phyloP scores from a whole-genome alignment of 1,140 invertebrate species.

The Acyrthosiphon pisum region DNA sequence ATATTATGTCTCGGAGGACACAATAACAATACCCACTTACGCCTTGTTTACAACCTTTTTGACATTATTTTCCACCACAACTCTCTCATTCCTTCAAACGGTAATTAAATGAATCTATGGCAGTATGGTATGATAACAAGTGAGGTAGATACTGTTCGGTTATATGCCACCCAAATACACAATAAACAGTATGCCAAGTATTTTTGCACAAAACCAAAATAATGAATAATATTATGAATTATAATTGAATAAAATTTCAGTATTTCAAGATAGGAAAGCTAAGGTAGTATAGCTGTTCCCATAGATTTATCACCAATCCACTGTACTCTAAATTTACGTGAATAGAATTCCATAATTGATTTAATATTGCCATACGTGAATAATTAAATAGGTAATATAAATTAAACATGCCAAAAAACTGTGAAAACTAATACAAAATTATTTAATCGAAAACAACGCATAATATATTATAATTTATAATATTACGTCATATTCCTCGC shows the following conservation, averaged over 20 bases:
- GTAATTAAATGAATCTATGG: background rate
- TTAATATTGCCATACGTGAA: background rate
- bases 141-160: background rate
- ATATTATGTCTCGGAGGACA: background rate
- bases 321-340: background rate
- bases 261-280: too few species aligned
- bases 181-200: background rate
- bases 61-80: slow-evolving; percentile 8
- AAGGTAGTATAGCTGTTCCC: too few species aligned
- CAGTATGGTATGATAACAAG: background rate
- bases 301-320: background rate
- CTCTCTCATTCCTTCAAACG: background rate
- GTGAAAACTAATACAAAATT: background rate
- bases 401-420: background rate
- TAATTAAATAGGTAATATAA: background rate
- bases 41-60: slow-evolving; percentile 6
- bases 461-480: too few species aligned
- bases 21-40: slow-evolving; percentile 17
- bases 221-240: background rate
- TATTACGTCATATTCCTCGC: background rate
- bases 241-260: background rate
- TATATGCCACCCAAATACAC: background rate
- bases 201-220: background rate
- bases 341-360: background rate
- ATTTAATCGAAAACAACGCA: background rate